Evolutionary conservation across 2,888 invertebrate species (phyloP).

Genomic region (Glyphotaelius pellucidus): DNA sequence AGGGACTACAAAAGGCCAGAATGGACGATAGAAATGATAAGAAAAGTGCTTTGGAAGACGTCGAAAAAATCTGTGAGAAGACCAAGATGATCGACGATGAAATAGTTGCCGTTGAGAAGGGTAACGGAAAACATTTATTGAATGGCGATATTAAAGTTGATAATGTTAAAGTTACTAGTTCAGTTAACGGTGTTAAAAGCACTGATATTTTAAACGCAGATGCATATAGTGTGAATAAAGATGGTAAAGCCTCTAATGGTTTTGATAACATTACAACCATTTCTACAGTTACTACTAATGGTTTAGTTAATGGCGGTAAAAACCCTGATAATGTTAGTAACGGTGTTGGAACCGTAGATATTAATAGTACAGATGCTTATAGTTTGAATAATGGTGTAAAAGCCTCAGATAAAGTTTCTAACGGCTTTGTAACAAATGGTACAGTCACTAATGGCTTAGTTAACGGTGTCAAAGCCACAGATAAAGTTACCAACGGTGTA

Average conservation of each 20-base stretch:
- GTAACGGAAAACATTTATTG: constrained; percentile 27
- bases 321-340: not conserved
- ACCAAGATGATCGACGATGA: not conserved
- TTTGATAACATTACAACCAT: not conserved
- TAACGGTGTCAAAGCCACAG: not conserved
- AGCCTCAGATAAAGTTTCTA: not conserved
- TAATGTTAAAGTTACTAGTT: constrained; percentile 8
- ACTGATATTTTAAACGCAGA: not conserved
- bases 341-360: too few species aligned
- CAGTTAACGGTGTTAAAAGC: not conserved
- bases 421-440: not conserved
- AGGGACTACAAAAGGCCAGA: constrained; percentile 73
- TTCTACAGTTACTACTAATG: not conserved
- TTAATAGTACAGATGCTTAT: not conserved
- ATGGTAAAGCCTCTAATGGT: not conserved
- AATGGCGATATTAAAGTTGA: not conserved
- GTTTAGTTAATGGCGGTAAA: not conserved
- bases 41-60: not conserved
- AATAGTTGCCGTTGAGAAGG: not conserved
- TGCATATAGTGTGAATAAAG: not conserved
- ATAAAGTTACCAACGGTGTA: not conserved
- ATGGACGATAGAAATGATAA: constrained; percentile 49
- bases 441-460: not conserved
- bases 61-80: not conserved
- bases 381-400: not conserved